Evolutionary conservation across 2,888 invertebrate genomes (phyloP).

Genomic region (Hymenopus coronatus): DNA sequence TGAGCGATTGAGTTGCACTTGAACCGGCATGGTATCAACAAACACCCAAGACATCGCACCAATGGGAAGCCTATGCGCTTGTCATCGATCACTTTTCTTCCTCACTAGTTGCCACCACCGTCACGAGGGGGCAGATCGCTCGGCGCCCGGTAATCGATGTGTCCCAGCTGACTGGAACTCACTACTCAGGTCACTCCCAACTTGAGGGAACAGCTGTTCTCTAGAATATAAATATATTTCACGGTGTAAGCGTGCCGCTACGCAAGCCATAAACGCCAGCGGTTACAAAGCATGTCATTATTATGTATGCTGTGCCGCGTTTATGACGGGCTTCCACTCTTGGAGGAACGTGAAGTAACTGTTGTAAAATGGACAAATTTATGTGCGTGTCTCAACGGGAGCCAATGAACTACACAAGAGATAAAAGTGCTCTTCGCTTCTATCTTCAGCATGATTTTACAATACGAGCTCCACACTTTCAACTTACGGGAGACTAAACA

Average conservation of each 20-base stretch:
- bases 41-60: constrained; percentile 5
- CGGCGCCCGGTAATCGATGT: constrained; percentile 5
- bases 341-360: too few relatives aligned
- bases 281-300: too few relatives aligned
- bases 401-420: too few relatives aligned
- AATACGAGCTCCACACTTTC: too few relatives aligned
- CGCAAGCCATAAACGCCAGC: neutral
- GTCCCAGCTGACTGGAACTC: constrained; percentile 10
- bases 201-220: neutral
- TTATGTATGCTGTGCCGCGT: neutral
- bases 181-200: neutral
- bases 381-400: too few relatives aligned
- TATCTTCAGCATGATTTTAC: too few relatives aligned
- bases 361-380: too few relatives aligned
- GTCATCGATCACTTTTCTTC: constrained; percentile 7
- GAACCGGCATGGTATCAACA: neutral
- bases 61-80: neutral
- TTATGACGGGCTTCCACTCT: neutral
- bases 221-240: neutral
- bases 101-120: neutral
- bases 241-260: neutral
- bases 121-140: constrained; percentile 1
- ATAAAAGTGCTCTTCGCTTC: too few relatives aligned
- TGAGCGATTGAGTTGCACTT: neutral
- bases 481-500: too few relatives aligned